A percentile compares a stretch with the other conserved stretches of the same genome.
phyloP scores from a whole-genome alignment of 2,888 invertebrate genomes.

The Siphlonurus alternatus region DNA sequence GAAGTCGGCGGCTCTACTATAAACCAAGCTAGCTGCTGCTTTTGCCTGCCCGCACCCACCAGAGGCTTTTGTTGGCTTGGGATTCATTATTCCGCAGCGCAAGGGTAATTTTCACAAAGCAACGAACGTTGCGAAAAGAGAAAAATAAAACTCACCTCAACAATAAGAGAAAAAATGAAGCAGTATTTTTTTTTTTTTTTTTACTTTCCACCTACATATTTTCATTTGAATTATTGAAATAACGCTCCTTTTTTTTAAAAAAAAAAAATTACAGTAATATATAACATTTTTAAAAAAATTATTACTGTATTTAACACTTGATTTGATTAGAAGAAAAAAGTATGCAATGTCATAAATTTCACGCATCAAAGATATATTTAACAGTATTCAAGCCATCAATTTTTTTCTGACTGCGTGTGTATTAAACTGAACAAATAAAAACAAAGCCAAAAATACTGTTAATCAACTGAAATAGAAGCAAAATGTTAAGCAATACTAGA shows the following conservation, averaged over 20 bases:
- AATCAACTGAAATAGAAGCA: too few species aligned
- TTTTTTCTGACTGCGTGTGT: too few species aligned
- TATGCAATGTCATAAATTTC: too few species aligned
- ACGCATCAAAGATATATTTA: too few species aligned
- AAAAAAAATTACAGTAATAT: not conserved
- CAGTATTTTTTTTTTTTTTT: not conserved
- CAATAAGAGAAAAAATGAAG: not conserved
- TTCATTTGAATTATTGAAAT: not conserved
- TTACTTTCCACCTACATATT: not conserved
- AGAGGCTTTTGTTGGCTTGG: not conserved
- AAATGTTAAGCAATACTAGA: too few species aligned
- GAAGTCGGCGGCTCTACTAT: not conserved
- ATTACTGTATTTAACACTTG: too few species aligned
- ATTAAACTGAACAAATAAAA: too few species aligned
- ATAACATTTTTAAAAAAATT: not conserved
- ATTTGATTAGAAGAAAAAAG: too few species aligned
- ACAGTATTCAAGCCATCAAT: too few species aligned
- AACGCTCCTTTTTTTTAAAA: not conserved
- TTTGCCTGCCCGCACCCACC: not conserved
- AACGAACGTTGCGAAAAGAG: not conserved
- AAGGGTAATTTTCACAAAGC: not conserved
- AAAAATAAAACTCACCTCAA: not conserved
- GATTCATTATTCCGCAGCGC: not conserved
- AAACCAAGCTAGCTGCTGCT: not conserved
- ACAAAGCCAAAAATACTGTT: too few species aligned